phyloP scores from a whole-genome alignment of 1,140 invertebrate species.

The Diorhabda elongata region DNA sequence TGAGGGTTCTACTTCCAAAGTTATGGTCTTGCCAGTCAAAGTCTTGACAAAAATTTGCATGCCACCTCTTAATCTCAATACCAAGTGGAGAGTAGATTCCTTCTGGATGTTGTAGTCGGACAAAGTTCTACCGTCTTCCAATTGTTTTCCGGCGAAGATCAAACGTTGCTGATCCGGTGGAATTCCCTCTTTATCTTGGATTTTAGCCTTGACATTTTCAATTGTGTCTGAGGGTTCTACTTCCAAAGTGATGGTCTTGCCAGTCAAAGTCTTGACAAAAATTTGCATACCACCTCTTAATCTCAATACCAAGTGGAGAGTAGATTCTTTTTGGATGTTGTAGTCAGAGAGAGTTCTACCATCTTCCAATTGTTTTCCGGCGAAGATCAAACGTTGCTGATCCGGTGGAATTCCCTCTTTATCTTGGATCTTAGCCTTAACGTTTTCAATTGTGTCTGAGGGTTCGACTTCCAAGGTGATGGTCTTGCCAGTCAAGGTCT shows the following conservation, averaged over 20 bases:
- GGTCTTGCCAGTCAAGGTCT: constrained; percentile 16
- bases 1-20: constrained; percentile 67
- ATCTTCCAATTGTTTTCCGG: constrained; percentile 22
- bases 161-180: constrained; percentile 67
- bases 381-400: constrained; percentile 18
- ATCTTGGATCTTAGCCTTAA: constrained; percentile 63
- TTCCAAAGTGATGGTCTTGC: constrained; percentile 68
- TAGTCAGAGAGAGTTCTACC: constrained; percentile 21
- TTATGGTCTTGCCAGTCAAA: constrained; percentile 70
- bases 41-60: constrained; percentile 63
- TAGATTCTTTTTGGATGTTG: constrained; percentile 21
- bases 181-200: constrained; percentile 69
- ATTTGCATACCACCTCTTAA: constrained; percentile 42
- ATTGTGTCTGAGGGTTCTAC: constrained; percentile 62
- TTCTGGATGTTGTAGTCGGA: constrained; percentile 52
- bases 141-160: constrained; percentile 68
- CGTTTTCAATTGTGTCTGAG: constrained; percentile 60
- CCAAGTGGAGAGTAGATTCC: constrained; percentile 68
- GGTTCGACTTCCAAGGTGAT: constrained; percentile 18
- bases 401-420: constrained; percentile 41
- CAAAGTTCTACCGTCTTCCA: constrained; percentile 60
- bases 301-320: constrained; percentile 10
- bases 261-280: constrained; percentile 67
- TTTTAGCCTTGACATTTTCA: constrained; percentile 74
- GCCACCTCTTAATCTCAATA: constrained; percentile 67